Evolutionary conservation across 2,888 invertebrate species (phyloP), one percentile per base, ranked within the genome.

Genomic region (Steinernema hermaphroditum): DNA sequence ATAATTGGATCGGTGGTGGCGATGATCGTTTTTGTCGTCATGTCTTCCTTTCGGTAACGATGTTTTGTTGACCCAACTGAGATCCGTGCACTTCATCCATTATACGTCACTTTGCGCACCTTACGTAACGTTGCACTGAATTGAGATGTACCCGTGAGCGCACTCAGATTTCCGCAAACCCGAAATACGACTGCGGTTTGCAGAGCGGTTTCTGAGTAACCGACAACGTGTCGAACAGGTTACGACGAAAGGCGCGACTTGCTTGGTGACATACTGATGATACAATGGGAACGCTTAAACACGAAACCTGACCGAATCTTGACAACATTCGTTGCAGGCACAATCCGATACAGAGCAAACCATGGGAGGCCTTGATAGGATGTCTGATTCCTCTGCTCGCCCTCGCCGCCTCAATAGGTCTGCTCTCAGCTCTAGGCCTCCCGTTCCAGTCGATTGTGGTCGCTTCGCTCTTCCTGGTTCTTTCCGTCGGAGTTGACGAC

Each of bases 401-500:
- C 16, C 74, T 83, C 19, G 41, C 78, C 2, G 73, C 82, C 57
- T 81, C 49, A 16, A 77, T 79, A 32, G 83, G 83, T 14, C 62
- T 83, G 16, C 74, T 83, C 74, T 76, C 75, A 37, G 74, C 77
- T 22, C 74, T 75, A 68, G 79, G 78, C 1, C 49, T 79, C 37
- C 78, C 79, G 34, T 83, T 81, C 72, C 83, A 84, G 72, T 83
- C 84, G 19, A 84, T 83, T 41, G 82, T 83, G 49, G 83, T 83
- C 22, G 84, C 84, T 8, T 80, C 84, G 1, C 74, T 83, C 16
- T 83, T 83, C 73, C 76, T 83, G 50, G 83, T 83, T 8, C 74
- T 85, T n/a, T 84, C 84, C 16, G 83, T 83, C 54, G 83, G 84
- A 24, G 82, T 83, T 22, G 83, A 83, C 70, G 83, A 83, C 69